Base-by-base conservation (phyloP, 2,888 invertebrate genomes). In the Lamellibrachia columna region DNA sequence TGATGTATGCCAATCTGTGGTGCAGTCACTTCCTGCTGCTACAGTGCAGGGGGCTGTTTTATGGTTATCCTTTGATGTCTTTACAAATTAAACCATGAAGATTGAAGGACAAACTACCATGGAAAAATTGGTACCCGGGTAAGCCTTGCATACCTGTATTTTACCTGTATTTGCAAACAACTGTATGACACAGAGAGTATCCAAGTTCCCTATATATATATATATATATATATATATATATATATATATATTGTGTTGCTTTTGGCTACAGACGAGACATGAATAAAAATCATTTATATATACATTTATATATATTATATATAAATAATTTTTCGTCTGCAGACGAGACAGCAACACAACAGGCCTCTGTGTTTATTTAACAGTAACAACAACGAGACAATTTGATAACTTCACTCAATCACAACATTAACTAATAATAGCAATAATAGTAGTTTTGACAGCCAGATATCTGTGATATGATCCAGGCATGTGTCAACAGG, bases 391-490 rank as follows among this genome's bases (percentile, higher is more conserved):
- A 75, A 75, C 75, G 22, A 75, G 75, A 75, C 75, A 75, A 40
- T 40, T 15, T n/a, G 75, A 75, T 75, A 75, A 75, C 75, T 11
- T 2, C 75, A 22, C 22, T 75, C 75, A 11, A 15, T 75, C 75
- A 75, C 22, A 22, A 22, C 75, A 22, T 15, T 11, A n/a, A 75
- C n/a, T 75, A 75, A 75, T n/a, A 75, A 75, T 75, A 75, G n/a
- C n/a, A 75, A 15, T 75, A 40, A 40, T 40, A 40, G 4, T 75
- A n/a, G 75, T 75, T 15, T 75, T 75, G 75, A 75, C 75, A 22
- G 75, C 75, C 75, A 75, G 75, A 75, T 75, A 75, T 22, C 75
- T 75, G 75, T n/a, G 15, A 75, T 75, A 75, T 75, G n/a, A 75
- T 22, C 22, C 6, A 22, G 75, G 75, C 75, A 75, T 75, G 22